phyloP scores from a whole-genome alignment of 2,797 vertebrate genomes.

The Helarctos malayanus region DNA sequence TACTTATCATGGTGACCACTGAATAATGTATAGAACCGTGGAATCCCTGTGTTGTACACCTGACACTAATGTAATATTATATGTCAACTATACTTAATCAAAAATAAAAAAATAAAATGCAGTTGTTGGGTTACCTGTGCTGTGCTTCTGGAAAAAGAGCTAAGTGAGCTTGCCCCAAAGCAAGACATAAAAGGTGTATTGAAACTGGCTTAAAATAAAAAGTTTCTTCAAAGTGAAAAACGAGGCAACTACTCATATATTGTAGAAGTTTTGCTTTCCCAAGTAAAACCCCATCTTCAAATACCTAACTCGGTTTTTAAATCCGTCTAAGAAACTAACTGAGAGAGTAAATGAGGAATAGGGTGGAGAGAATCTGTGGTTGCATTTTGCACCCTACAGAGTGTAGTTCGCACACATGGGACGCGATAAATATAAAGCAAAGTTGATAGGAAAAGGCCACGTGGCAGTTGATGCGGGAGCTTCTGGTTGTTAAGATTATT shows the following conservation, averaged over 20 bases:
- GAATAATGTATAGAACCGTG: background rate
- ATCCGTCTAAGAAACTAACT: background rate
- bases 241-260: background rate
- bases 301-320: background rate
- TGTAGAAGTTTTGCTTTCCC: background rate
- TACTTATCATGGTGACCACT: background rate
- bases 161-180: background rate
- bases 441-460: background rate
- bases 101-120: background rate
- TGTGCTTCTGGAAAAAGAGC: background rate
- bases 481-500: background rate
- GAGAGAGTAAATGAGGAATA: background rate
- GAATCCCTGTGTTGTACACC: background rate
- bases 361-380: background rate
- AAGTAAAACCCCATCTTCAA: background rate
- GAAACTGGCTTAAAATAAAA: background rate
- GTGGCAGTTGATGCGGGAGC: background rate
- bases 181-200: background rate
- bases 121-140: background rate
- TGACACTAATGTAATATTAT: background rate
- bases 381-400: background rate
- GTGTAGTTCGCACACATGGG: background rate
- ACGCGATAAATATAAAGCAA: background rate
- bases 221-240: background rate
- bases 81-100: background rate